Base-by-base conservation (phyloP, 2,888 invertebrate genomes). In the Deilephila porcellus region DNA sequence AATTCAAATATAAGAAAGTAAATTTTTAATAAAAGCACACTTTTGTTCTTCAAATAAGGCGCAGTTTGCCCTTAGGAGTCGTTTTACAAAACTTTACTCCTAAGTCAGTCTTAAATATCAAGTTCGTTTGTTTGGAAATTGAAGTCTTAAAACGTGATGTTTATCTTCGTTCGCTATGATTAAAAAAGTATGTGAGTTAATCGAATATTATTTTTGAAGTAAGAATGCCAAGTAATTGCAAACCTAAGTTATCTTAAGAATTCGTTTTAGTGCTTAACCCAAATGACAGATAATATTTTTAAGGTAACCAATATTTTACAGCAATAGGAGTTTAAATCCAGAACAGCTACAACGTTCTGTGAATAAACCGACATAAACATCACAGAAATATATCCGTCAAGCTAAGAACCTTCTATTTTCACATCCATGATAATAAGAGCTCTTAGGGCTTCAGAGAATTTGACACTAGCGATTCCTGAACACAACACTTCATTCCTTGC, bases 81-180 rank as follows among this genome's bases (percentile, higher is more conserved):
- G 67, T 67, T 67, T 67, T 67, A 67, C 67, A 67, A 67, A 67
- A 67, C 52, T 67, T 67, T 67, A 37, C 67, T 25, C 52, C 67
- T 45, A 67, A 64, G 20, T 52, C 64, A 64, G 64, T 45, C 64
- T 67, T 52, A 67, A 67, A 67, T 52, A 67, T 67, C 45, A 25
- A 67, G 52, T 67, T 67, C 29, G 45, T 67, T 67, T 67, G 67
- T 64, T 64, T 64, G 45, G 17, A 67, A 52, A 52, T 29, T 67
- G 45, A 67, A 45, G n/a, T 67, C 67, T 67, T 67, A 25, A 52
- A 67, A 45, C 20, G 64, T 20, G 37, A 45, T 67, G 67, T 67
- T 67, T 67, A 67, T 67, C 67, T 67, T 67, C 25, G 45, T 52
- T 17, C 14, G 25, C 52, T 52, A 25, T 52, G 45, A 67, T 67